phyloP scores from a whole-genome alignment of 2,888 invertebrate species.

The Trilocha varians region DNA sequence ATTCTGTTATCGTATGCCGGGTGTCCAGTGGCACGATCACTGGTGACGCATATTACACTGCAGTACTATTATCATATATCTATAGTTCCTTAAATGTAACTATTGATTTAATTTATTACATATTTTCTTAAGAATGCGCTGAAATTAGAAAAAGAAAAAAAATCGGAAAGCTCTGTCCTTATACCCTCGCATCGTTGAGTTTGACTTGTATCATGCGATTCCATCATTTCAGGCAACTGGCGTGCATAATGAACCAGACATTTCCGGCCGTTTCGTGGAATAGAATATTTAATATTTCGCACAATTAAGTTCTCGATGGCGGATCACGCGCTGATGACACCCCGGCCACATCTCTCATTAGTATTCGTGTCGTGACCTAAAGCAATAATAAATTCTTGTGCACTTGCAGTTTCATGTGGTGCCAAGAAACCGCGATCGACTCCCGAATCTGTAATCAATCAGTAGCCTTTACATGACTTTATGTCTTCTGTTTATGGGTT shows the following conservation, averaged over 20 bases:
- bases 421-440: constrained; percentile 59
- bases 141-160: no score
- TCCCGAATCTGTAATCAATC: constrained; percentile 54
- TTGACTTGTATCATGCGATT: constrained; percentile 43
- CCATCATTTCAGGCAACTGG: constrained; percentile 57
- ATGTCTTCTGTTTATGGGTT: neutral
- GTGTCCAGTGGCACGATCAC: constrained; percentile 31
- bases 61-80: neutral
- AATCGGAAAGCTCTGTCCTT: neutral
- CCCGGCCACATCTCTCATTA: constrained; percentile 40
- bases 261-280: constrained; percentile 64
- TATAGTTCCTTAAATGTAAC: no score
- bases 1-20: constrained; percentile 44
- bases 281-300: constrained; percentile 52
- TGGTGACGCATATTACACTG: neutral
- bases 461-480: neutral
- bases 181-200: neutral
- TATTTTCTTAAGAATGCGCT: neutral
- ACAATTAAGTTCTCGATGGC: constrained; percentile 37
- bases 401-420: constrained; percentile 68
- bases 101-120: no score
- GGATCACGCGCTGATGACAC: constrained; percentile 39
- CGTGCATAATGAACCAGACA: constrained; percentile 58
- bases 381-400: constrained; percentile 66
- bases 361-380: constrained; percentile 54